Conservation (phyloP, 37 sponge, comb jelly and placozoan genomes). For the Cliona cf. orientalis region DNA sequence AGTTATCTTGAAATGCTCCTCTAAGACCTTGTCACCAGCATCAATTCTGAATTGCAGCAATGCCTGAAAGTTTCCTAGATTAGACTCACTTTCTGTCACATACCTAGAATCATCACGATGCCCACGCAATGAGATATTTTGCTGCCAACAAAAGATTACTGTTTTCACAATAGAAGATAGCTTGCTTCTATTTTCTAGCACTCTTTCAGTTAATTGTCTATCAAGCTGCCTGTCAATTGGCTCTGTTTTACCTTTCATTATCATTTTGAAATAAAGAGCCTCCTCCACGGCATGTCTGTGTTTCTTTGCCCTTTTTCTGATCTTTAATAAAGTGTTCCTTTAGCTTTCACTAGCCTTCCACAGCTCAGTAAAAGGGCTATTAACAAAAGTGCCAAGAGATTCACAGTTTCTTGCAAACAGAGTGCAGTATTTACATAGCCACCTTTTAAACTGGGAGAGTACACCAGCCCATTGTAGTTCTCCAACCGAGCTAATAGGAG, state of each 20-base stretch:
- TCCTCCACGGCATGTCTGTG: too few species aligned
- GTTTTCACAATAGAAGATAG: not conserved
- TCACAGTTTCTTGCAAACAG: not conserved
- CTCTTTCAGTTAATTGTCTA: too few species aligned
- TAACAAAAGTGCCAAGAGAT: not conserved
- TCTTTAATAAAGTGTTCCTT: not conserved
- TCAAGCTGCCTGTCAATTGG: not conserved
- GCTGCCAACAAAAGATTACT: not conserved
- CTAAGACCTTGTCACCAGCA: too few species aligned
- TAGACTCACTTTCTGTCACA: not conserved
- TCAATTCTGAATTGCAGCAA: too few species aligned
- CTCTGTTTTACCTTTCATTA: not conserved
- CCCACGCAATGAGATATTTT: not conserved
- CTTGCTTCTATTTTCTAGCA: not conserved
- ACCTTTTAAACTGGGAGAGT: not conserved
- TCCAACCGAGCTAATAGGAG: not conserved
- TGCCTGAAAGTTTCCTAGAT: too few species aligned
- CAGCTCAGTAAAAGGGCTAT: not conserved
- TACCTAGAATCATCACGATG: not conserved
- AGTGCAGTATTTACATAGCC: not conserved
- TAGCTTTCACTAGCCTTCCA: not conserved
- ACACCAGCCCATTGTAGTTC: not conserved
- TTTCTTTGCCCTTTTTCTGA: too few species aligned
- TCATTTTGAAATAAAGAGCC: too few species aligned
- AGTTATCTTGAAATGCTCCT: conserved; percentile 35